Percentiles rank a stretch among this genome's conserved stretches.
Conservation (phyloP, 1,140 invertebrate genomes). For the Cydia amplana region DNA sequence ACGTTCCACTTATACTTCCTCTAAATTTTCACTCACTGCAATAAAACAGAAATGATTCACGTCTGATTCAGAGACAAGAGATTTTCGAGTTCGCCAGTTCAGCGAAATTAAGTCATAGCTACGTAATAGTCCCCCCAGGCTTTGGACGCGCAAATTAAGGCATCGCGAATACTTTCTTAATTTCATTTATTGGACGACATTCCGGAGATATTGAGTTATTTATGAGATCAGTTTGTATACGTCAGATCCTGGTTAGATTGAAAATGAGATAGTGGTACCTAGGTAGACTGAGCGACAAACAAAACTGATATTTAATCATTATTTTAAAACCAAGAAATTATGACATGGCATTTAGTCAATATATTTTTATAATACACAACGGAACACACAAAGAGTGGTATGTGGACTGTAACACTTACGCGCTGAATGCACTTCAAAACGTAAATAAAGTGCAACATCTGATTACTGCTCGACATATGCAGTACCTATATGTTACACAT, state of each 20-base stretch:
- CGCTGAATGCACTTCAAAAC: too few species aligned
- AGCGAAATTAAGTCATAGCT: slow-evolving; percentile 27
- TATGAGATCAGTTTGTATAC: not conserved
- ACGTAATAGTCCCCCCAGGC: not conserved
- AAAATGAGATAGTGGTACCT: not conserved
- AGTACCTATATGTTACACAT: too few species aligned
- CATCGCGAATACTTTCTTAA: slow-evolving; percentile 3
- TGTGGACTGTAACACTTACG: too few species aligned
- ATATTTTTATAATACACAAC: too few species aligned
- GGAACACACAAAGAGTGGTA: too few species aligned
- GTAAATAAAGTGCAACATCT: too few species aligned
- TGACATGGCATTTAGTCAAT: too few species aligned
- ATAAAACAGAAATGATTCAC: not conserved
- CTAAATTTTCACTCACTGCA: not conserved
- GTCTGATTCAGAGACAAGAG: slow-evolving; percentile 32
- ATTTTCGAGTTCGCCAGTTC: slow-evolving; percentile 37
- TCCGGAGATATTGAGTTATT: not conserved
- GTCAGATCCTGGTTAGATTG: not conserved
- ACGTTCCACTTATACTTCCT: not conserved
- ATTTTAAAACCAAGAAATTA: too few species aligned
- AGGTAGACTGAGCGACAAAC: not conserved
- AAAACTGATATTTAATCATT: too few species aligned
- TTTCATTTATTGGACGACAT: not conserved
- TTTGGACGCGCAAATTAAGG: not conserved
- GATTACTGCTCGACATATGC: too few species aligned